Evolutionary conservation across 2,888 invertebrate genomes (phyloP), one percentile per base, ranked within the genome.

Genomic region (Leptothorax acervorum): DNA sequence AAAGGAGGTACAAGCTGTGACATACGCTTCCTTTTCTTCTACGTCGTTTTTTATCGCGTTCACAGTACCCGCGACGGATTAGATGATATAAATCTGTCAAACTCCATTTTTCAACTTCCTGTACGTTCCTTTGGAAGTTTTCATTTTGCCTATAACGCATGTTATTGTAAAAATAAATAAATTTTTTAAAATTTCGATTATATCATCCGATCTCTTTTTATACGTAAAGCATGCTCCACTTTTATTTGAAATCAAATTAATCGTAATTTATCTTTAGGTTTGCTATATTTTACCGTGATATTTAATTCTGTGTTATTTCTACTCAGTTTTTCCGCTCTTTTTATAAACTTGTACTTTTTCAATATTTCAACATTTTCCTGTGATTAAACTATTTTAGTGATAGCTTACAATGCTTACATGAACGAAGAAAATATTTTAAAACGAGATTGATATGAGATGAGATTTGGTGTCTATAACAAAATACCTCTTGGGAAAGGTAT

Each of bases 1-100:
- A 88, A 82, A 84, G 74, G 51, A 73, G 71, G 81, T 83, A 86
- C 84, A 83, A 82, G 48, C 78, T 74, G 65, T 71, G 90, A 90
- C 87, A 87, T 76, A 86, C 76, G 87, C 70, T 78, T 84, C 71
- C 48, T 81, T 55, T 51, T 75, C 57, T 76, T 57, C 65, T 12
- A n/a, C 11, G 48, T 35, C 70, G 78, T 5, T 42, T 62, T 66
- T 81, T 71, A 28, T 39, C 71, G 28, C 39, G 23, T 48, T 53
- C 18, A 70, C 39, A 48, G 28, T 51, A 55, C 8, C 1, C 35
- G 53, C 60, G 48, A 82, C 83, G 78, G 31, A 65, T 79, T 75
- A 45, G 62, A 12, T 11, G 31, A 45, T 39, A 42, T 55, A 62
- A 73, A 85, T 48, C 60, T 55, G 71, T 51, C 82, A 55, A 45